Evolutionary conservation across 1,140 invertebrate genomes (phyloP), one percentile per base, ranked within the genome.

Genomic region (Halictus rubicundus): DNA sequence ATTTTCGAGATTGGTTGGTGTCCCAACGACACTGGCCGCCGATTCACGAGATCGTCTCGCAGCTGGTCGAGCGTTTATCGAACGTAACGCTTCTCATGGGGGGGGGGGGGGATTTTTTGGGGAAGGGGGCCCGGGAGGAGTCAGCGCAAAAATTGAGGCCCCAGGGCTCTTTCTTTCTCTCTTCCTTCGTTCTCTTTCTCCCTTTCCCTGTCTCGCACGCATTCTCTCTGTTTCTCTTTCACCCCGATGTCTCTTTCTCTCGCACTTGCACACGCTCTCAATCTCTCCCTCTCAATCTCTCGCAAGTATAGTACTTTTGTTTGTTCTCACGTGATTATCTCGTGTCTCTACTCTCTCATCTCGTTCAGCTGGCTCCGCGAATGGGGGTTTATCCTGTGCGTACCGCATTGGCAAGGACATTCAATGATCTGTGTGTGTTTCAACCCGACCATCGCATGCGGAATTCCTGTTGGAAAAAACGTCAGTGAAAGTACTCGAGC

Each of bases 111-210:
- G 61, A 64, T 68, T 68, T 77, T 78, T 52, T 86, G n/a, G n/a
- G n/a, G n/a, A n/a, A n/a, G n/a, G 88, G 91, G 89, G 90, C 90
- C 91, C 76, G 80, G 87, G 82, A 91, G 88, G 89, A 91, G 84
- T 88, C 85, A 78, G 87, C 89, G 90, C 85, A 87, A 88, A 91
- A 89, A 91, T 88, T 89, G 90, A 90, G 90, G 90, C 91, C 91
- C 91, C 90, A 90, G 90, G 90, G 90, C 90, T 89, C 82, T 87
- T 86, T 88, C 85, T 59, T n/a, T 63, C 27, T 16, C 3, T n/a
- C 54, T 57, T n/a, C 59, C 59, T 82, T 69, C 78, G 70, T 49
- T 71, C 68, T 70, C 63, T 74, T 52, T 82, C 75, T 61, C 73
- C 69, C 70, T 73, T 39, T 64, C 60, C 80, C 72, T 80, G 32